These are phyloP conservation scores for Malacoctenus gilli DNA, from an alignment of 2,797 vertebrate genomes.

Conservation along the genomic window DNA sequence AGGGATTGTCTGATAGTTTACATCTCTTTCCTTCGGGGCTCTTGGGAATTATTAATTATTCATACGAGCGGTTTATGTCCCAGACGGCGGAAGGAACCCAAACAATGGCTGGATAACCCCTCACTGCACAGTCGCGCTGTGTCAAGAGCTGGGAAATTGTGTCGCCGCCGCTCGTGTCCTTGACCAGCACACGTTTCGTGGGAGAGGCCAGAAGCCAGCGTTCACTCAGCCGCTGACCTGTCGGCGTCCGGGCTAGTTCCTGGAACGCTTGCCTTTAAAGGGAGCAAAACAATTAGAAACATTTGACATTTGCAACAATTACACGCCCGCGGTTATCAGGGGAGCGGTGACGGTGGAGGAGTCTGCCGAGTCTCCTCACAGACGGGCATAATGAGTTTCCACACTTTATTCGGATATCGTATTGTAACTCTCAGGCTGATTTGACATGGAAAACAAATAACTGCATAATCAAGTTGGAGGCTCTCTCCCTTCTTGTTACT, in stretches of 20 bases:
- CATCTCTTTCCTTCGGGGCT: slow-evolving; percentile 42
- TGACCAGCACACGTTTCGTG: slow-evolving; percentile 25
- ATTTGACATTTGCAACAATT: slow-evolving; percentile 39
- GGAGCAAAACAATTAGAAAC: slow-evolving; percentile 27
- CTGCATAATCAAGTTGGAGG: background rate
- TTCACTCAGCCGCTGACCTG: slow-evolving; percentile 12
- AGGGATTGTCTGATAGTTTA: slow-evolving; percentile 47
- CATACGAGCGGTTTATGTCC: slow-evolving; percentile 46
- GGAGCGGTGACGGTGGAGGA: slow-evolving; percentile 15
- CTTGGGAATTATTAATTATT: slow-evolving; percentile 65
- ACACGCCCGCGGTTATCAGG: slow-evolving; percentile 18
- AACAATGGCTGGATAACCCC: slow-evolving; percentile 36
- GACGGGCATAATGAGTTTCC: slow-evolving; percentile 9
- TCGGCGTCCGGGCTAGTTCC: slow-evolving; percentile 24
- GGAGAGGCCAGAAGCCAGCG: slow-evolving; percentile 23
- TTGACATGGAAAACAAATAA: background rate
- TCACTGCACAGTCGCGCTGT: slow-evolving; percentile 11
- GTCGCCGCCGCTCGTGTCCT: slow-evolving; percentile 9
- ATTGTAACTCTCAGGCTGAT: background rate
- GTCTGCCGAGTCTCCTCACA: slow-evolving; percentile 10
- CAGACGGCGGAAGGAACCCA: slow-evolving; percentile 31
- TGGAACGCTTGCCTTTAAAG: slow-evolving; percentile 34
- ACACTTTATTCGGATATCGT: slow-evolving; percentile 11
- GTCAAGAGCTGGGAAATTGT: background rate
- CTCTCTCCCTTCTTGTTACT: too few relatives aligned